Evolutionary conservation across 2,113 vertebrate species (phyloP).

Genomic region (Etia nguti): DNA sequence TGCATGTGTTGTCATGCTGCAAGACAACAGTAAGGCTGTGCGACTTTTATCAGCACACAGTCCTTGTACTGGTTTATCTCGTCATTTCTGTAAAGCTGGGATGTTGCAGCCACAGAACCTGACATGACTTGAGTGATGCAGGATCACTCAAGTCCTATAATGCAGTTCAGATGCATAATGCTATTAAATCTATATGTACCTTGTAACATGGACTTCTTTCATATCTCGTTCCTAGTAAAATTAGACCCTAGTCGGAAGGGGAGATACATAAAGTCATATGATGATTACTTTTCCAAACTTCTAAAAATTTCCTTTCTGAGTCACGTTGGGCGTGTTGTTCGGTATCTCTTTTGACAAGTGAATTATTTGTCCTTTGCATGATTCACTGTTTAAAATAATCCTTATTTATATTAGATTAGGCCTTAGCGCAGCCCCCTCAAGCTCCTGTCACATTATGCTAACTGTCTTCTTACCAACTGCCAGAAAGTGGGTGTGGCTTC

Average conservation of each 20-base stretch:
- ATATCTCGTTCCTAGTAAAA: neutral
- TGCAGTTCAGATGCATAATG: neutral
- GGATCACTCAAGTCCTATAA: neutral
- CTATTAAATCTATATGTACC: neutral
- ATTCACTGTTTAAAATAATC: neutral
- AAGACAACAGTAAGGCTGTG: neutral
- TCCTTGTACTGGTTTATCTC: neutral
- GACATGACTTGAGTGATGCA: neutral
- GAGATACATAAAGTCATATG: neutral
- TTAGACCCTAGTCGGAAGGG: neutral
- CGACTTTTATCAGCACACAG: neutral
- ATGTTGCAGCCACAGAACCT: neutral
- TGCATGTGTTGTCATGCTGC: neutral
- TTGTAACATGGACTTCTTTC: neutral
- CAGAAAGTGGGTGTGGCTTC: neutral
- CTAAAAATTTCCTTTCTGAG: neutral
- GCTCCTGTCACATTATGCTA: neutral
- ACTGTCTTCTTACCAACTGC: neutral
- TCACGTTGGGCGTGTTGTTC: neutral
- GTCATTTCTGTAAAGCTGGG: neutral
- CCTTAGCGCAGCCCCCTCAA: neutral
- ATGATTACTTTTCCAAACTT: neutral
- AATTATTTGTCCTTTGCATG: neutral
- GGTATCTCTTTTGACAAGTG: neutral
- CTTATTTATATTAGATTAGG: neutral